A percentile compares a stretch with the other conserved stretches of the same genome.
Evolutionary conservation across 2,888 invertebrate genomes (phyloP).

Genomic region (Trichogramma evanescens): DNA sequence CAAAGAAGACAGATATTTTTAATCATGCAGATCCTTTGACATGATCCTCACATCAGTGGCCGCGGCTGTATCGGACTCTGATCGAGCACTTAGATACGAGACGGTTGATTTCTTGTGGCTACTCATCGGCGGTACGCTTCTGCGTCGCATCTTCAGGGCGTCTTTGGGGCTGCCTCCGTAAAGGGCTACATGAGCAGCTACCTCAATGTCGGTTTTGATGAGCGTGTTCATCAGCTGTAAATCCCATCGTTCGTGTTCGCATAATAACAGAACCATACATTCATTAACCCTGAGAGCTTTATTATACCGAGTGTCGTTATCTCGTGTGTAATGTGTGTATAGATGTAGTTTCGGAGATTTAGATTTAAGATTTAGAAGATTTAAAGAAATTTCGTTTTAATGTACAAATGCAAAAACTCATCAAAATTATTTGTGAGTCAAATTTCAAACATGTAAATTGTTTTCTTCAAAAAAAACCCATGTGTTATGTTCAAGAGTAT

Average conservation of each 20-base stretch:
- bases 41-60: slow-evolving; percentile 44
- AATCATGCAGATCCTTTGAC: slow-evolving; percentile 16
- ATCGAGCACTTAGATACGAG: slow-evolving; percentile 46
- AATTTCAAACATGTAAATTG: background rate
- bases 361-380: too few relatives aligned
- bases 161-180: slow-evolving; percentile 44
- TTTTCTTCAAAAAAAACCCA: slow-evolving; percentile 4
- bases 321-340: too few relatives aligned
- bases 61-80: slow-evolving; percentile 44
- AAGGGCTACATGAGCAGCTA: slow-evolving; percentile 51
- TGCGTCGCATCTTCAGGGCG: slow-evolving; percentile 43
- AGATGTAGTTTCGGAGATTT: too few relatives aligned
- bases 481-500: background rate
- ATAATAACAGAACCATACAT: too few relatives aligned
- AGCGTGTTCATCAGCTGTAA: slow-evolving; percentile 69
- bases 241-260: background rate
- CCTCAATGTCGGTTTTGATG: slow-evolving; percentile 68
- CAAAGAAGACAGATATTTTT: too few relatives aligned
- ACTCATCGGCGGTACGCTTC: slow-evolving; percentile 38
- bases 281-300: too few relatives aligned
- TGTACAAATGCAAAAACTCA: too few relatives aligned
- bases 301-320: too few relatives aligned
- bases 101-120: slow-evolving; percentile 47
- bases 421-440: too few relatives aligned
- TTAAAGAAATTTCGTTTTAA: too few relatives aligned